Evolutionary conservation across 2,797 vertebrate species (phyloP).

Genomic region (Rhinichthys osculus): DNA sequence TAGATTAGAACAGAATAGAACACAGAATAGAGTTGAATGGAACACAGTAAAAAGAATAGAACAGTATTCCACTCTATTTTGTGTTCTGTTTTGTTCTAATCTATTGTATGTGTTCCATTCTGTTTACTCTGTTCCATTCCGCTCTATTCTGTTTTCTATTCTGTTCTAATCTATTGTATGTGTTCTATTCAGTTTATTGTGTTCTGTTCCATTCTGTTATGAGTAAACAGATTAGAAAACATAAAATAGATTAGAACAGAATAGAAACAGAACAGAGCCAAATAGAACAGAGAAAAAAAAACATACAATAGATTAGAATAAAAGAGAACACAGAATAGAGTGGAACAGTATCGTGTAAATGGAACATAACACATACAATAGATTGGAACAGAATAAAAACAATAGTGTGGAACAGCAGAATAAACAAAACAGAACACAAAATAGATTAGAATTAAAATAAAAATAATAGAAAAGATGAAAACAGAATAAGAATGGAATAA

Average conservation of each 20-base stretch:
- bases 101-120: no score
- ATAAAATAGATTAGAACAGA: background rate
- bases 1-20: no score
- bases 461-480: background rate
- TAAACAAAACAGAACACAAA: background rate
- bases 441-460: background rate
- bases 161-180: background rate
- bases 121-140: no score
- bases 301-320: background rate
- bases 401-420: background rate
- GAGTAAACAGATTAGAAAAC: background rate
- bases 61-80: no score
- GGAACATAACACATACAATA: background rate
- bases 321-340: background rate
- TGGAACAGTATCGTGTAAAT: background rate
- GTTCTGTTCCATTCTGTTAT: background rate
- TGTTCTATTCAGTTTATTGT: background rate
- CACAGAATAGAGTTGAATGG: no score
- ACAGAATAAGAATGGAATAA: background rate
- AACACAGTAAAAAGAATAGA: no score
- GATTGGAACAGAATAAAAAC: background rate
- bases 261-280: background rate
- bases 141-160: no score
- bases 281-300: background rate
- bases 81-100: background rate